These are phyloP conservation scores for Cheilosia impressa DNA, from an alignment of 2,888 invertebrate genomes.

Conservation along the genomic window DNA sequence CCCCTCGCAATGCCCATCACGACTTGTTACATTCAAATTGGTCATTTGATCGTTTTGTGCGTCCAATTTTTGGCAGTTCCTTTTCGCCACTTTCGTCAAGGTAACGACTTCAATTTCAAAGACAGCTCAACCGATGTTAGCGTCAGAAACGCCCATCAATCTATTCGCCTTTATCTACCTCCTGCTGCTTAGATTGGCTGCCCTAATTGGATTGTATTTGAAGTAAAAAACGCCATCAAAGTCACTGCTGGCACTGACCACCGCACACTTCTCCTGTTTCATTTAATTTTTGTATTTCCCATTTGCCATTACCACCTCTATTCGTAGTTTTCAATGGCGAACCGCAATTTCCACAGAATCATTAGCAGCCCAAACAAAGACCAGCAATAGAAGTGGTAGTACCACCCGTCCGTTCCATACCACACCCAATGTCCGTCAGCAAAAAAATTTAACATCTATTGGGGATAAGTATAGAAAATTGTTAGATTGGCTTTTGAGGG, in stretches of 20 bases:
- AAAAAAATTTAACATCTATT: slow-evolving; percentile 16
- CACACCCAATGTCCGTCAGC: slow-evolving; percentile 30
- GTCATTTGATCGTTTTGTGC: no score
- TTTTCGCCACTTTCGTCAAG: no score
- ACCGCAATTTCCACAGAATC: slow-evolving; percentile 65
- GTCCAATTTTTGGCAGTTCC: no score
- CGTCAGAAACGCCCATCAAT: no score
- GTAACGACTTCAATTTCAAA: no score
- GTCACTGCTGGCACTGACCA: not conserved
- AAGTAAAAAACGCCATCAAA: no score
- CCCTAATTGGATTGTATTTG: no score
- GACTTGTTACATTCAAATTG: no score
- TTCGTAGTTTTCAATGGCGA: slow-evolving; percentile 58
- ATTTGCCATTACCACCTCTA: slow-evolving; percentile 8
- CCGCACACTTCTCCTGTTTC: not conserved
- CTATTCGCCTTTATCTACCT: no score
- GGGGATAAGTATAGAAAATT: slow-evolving; percentile 32
- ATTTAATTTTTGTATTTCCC: not conserved
- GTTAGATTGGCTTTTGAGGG: slow-evolving; percentile 50
- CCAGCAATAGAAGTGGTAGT: not conserved
- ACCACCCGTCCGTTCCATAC: slow-evolving; percentile 23
- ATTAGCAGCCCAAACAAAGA: slow-evolving; percentile 51
- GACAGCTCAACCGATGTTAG: no score
- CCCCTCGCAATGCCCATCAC: no score
- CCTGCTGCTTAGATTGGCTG: no score